phyloP scores from a whole-genome alignment of 2,888 invertebrate genomes.

The Ophion ventricosus region DNA sequence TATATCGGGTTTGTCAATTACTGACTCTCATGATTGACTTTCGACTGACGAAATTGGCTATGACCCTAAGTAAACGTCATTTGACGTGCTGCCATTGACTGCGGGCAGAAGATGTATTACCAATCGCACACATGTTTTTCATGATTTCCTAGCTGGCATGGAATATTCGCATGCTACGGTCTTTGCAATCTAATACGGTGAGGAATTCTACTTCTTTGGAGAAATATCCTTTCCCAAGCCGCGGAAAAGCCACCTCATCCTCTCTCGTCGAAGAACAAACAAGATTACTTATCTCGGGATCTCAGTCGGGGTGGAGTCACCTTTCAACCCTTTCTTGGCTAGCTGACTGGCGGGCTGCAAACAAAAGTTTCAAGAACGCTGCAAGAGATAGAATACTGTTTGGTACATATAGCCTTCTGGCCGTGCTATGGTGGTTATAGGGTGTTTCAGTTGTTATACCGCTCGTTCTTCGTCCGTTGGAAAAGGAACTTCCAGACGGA shows the following conservation, averaged over 20 bases:
- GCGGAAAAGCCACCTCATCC: conserved; percentile 27
- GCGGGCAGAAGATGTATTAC: background rate
- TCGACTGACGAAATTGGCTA: background rate
- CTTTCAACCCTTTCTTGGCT: conserved; percentile 65
- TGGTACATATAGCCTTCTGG: conserved; percentile 6
- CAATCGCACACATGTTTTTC: too few relatives aligned
- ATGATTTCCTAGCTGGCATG: too few relatives aligned
- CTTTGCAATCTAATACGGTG: background rate
- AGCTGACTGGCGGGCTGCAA: conserved; percentile 37
- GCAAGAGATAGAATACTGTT: conserved; percentile 31
- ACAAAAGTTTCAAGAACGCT: conserved; percentile 52
- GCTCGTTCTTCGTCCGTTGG: conserved; percentile 1
- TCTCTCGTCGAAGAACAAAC: conserved; percentile 71
- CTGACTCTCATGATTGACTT: background rate
- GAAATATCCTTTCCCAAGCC: conserved; percentile 26
- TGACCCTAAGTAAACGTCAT: conserved; percentile 22
- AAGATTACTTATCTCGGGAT: conserved; percentile 72
- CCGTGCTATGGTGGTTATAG: background rate
- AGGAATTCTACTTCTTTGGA: background rate
- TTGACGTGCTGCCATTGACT: background rate
- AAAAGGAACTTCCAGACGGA: background rate
- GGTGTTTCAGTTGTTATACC: conserved; percentile 6
- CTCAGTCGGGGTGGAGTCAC: conserved; percentile 63
- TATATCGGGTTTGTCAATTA: background rate
- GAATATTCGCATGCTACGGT: conserved; percentile 23